Conservation (phyloP, 92 coral and sea anemone genomes). For the Parazoanthus darwini region DNA sequence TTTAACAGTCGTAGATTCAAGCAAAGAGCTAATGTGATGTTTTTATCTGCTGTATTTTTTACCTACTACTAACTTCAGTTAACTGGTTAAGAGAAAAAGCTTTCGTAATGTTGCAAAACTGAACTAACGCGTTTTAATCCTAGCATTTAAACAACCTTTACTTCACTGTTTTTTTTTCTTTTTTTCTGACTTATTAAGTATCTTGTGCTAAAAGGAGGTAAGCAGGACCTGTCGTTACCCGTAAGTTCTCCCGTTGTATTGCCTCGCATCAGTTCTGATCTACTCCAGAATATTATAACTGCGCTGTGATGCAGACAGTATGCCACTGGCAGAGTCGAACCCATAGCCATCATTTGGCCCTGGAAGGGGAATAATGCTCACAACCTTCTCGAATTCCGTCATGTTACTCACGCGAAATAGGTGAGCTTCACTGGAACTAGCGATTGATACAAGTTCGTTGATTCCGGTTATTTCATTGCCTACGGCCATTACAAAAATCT, state of each 20-base stretch:
- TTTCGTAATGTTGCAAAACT: too few relatives aligned
- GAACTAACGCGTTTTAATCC: too few relatives aligned
- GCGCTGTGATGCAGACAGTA: background rate
- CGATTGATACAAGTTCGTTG: slow-evolving; percentile 33
- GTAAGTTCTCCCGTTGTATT: too few relatives aligned
- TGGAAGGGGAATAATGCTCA: slow-evolving; percentile 15
- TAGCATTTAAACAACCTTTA: too few relatives aligned
- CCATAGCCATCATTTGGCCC: background rate
- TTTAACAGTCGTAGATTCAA: too few relatives aligned
- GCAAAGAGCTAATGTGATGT: too few relatives aligned
- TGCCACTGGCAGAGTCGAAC: background rate
- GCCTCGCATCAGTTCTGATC: background rate
- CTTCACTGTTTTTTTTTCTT: too few relatives aligned
- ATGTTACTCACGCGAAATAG: slow-evolving; percentile 32
- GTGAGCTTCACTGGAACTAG: slow-evolving; percentile 35
- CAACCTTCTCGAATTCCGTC: slow-evolving; percentile 34
- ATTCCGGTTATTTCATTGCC: slow-evolving; percentile 14
- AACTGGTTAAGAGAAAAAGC: too few relatives aligned
- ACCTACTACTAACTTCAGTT: too few relatives aligned
- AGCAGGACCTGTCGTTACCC: background rate
- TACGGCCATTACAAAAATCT: slow-evolving; percentile 41
- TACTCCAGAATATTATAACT: background rate
- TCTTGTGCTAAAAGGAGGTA: too few relatives aligned
- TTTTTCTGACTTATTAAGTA: background rate
- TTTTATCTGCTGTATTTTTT: too few relatives aligned